Percentiles rank a stretch among this genome's conserved stretches.
phyloP scores from a whole-genome alignment of 2,113 vertebrate genomes.

The Synodontis membranacea region DNA sequence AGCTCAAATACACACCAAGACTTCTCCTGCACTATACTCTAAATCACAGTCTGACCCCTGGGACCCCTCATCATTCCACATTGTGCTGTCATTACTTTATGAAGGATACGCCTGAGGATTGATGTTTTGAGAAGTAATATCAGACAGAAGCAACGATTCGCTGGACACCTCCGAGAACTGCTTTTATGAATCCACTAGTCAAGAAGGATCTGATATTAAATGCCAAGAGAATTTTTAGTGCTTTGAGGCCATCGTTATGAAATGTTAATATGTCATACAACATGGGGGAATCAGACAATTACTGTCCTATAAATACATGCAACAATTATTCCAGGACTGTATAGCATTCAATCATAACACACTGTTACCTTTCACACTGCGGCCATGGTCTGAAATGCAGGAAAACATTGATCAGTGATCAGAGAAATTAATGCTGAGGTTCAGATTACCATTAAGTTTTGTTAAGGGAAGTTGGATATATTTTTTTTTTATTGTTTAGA shows the following conservation, averaged over 20 bases:
- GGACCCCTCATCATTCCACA: background rate
- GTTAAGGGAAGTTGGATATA: background rate
- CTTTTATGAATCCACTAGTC: background rate
- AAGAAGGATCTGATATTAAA: background rate
- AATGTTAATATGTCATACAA: background rate
- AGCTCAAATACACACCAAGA: conserved; percentile 13
- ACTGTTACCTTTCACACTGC: conserved; percentile 75
- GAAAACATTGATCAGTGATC: conserved; percentile 60
- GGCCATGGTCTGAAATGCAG: conserved; percentile 87
- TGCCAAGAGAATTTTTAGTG: background rate
- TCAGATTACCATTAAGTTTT: background rate
- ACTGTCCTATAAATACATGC: conserved; percentile 31
- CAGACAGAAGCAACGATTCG: conserved; percentile 19
- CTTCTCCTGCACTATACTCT: background rate
- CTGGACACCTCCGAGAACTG: background rate
- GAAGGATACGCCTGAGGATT: conserved; percentile 11
- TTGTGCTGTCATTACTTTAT: conserved; percentile 20
- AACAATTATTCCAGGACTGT: conserved; percentile 25
- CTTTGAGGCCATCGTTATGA: background rate
- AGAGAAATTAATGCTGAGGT: background rate
- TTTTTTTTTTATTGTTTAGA: background rate
- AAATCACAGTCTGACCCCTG: background rate
- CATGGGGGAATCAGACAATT: background rate
- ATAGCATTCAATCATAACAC: conserved; percentile 34
- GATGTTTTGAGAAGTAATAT: conserved; percentile 23